Evolutionary conservation across 2,888 invertebrate species (phyloP), one percentile per base, ranked within the genome.

Genomic region (Cepaea hortensis): DNA sequence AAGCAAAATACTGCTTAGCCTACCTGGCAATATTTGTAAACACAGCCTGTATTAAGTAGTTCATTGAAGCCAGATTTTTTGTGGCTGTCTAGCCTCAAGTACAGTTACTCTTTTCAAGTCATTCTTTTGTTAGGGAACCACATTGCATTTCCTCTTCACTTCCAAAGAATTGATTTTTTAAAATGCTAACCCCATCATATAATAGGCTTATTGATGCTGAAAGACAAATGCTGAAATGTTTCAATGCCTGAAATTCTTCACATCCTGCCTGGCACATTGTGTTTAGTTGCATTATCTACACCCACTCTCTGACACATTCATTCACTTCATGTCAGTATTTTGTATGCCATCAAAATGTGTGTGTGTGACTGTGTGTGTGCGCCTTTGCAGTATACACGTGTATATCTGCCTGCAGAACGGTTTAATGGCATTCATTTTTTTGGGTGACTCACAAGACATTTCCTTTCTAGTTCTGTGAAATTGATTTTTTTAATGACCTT

Each of bases 131-230:
- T 79, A 79, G 23, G 81, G 79, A 55, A 55, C 55, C 55, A 55
- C 55, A 20, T 75, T 35, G 46, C 18, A 55, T 61, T 46, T 61
- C 55, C n/a, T 9, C n/a, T 77, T 23, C 5, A 61, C n/a, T 77
- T 48, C 77, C 55, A 9, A n/a, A 55, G 55, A 20, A 77, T 77
- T 77, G 77, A 77, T 77, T 77, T 77, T 15, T 73, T 48, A 48
- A 46, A 75, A 50, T 75, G 75, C 75, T 18, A 48, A 18, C 75
- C 3, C 55, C 46, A 23, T 73, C 23, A 23, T 18, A 48, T 48
- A 15, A 9, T 46, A 73, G 11, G 35, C 4, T 35, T 75, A 3
- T 75, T 15, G 48, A 48, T 75, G 18, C 75, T 48, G 55, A 55
- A 55, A 55, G 55, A 35, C 35, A 35, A 35, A 35, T 35, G 35